Conservation (phyloP, 2,113 vertebrate genomes). For the Syngnathus scovelli region DNA sequence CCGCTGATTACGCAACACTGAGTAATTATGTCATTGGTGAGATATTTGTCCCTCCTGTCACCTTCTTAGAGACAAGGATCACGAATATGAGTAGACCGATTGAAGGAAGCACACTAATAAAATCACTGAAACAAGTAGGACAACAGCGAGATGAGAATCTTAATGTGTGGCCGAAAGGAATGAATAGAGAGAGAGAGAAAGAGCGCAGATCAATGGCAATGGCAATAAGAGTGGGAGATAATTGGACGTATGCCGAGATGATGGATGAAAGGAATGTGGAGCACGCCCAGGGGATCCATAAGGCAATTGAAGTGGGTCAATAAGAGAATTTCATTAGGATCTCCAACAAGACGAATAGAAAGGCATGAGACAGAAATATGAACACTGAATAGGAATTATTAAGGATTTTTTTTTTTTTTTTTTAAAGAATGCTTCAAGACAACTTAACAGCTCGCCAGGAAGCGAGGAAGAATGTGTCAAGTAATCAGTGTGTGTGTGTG, state of each 20-base stretch:
- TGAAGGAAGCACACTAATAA: conserved; percentile 8
- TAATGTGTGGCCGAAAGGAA: conserved; percentile 2
- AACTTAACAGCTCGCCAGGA: not conserved
- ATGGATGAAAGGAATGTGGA: conserved; percentile 13
- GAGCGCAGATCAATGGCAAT: conserved; percentile 20
- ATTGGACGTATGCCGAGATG: conserved; percentile 6
- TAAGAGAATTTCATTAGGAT: conserved; percentile 45
- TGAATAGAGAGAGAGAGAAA: not conserved
- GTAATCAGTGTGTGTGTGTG: conserved; percentile 24
- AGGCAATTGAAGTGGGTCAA: conserved; percentile 28
- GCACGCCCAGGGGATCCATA: conserved; percentile 25
- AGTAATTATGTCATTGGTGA: conserved; percentile 25
- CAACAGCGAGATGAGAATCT: conserved; percentile 19
- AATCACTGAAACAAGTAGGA: conserved; percentile 22
- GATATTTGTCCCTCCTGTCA: conserved; percentile 19
- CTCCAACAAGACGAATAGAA: conserved; percentile 17
- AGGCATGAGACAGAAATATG: conserved; percentile 1
- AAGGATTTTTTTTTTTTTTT: too few relatives aligned
- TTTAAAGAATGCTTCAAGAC: not conserved
- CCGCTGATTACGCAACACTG: conserved; percentile 3
- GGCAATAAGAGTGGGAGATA: conserved; percentile 10
- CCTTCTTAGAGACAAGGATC: conserved; percentile 5
- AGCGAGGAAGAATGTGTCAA: not conserved
- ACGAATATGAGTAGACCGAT: conserved; percentile 16
- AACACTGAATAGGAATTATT: not conserved